Evolutionary conservation across 2,888 invertebrate species (phyloP).

Genomic region (Leucoma salicis): DNA sequence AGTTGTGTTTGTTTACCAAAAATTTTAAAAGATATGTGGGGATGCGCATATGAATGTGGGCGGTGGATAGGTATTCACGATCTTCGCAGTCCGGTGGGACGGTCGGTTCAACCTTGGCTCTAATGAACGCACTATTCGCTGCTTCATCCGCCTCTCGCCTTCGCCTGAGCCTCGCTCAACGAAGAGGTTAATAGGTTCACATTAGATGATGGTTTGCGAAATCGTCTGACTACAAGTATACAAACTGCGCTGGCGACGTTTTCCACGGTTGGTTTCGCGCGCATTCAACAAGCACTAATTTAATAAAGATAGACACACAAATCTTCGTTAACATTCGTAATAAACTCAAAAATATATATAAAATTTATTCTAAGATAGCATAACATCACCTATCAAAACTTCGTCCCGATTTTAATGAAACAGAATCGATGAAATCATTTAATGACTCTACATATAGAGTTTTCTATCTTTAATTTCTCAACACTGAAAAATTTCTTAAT

Average conservation of each 20-base stretch:
- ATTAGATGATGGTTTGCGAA: constrained; percentile 81
- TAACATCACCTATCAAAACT: no score
- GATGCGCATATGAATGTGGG: constrained; percentile 44
- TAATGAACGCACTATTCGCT: constrained; percentile 75
- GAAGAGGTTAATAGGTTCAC: constrained; percentile 82
- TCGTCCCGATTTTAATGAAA: no score
- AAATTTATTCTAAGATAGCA: no score
- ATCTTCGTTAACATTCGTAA: no score
- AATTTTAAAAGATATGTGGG: constrained; percentile 41
- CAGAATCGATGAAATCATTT: no score
- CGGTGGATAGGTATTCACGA: constrained; percentile 33
- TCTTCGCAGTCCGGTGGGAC: constrained; percentile 51
- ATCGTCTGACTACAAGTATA: constrained; percentile 64
- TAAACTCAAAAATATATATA: no score
- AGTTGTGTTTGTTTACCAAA: constrained; percentile 67
- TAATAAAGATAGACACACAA: constrained; percentile 18
- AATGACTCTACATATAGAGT: no score
- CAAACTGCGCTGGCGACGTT: constrained; percentile 63
- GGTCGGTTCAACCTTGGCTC: constrained; percentile 74
- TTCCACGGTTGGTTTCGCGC: constrained; percentile 72
- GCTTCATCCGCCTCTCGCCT: constrained; percentile 79
- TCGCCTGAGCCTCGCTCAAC: constrained; percentile 73
- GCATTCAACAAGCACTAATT: constrained; percentile 47
- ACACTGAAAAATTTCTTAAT: no score
- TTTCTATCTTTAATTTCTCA: no score